Evolutionary conservation across 1,140 invertebrate species (phyloP).

Genomic region (Drosophila pectinifera): DNA sequence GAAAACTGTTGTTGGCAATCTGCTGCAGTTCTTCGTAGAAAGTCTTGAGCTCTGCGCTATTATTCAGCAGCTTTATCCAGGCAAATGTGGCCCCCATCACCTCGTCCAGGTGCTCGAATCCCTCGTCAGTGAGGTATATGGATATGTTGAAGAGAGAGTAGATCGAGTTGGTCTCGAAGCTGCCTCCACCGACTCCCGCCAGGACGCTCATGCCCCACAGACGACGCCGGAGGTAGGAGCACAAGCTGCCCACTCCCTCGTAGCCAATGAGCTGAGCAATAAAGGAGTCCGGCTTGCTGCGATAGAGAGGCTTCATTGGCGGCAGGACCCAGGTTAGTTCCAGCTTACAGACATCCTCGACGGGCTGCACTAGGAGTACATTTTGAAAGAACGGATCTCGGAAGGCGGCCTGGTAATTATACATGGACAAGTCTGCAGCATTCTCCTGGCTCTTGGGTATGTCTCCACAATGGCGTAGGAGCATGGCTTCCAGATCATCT

Average conservation of each 20-base stretch:
- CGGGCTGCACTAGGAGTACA: conserved; percentile 91
- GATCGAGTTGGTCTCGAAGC: conserved; percentile 90
- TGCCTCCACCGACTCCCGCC: conserved; percentile 90
- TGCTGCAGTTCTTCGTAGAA: conserved; percentile 84
- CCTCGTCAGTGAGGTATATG: conserved; percentile 92
- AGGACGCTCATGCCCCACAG: conserved; percentile 93
- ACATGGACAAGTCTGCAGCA: conserved; percentile 86
- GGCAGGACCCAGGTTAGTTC: conserved; percentile 93
- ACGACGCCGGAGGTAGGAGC: conserved; percentile 92
- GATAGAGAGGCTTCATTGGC: conserved; percentile 88
- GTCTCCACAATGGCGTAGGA: conserved; percentile 87
- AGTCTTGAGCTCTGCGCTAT: conserved; percentile 87
- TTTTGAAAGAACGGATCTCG: conserved; percentile 88
- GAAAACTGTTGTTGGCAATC: conserved; percentile 90
- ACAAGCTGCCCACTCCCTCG: conserved; percentile 94
- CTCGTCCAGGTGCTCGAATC: conserved; percentile 89
- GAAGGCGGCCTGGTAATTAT: conserved; percentile 86
- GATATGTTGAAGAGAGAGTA: conserved; percentile 91
- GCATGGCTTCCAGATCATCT: conserved; percentile 89
- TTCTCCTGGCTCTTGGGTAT: conserved; percentile 88
- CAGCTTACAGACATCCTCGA: conserved; percentile 89
- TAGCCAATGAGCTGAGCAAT: conserved; percentile 94
- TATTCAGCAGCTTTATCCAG: conserved; percentile 90
- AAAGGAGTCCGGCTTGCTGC: conserved; percentile 91
- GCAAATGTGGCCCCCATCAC: conserved; percentile 90